These are phyloP conservation scores for Chunga burmeisteri DNA, from an alignment of 2,113 vertebrate species.

Conservation along the genomic window DNA sequence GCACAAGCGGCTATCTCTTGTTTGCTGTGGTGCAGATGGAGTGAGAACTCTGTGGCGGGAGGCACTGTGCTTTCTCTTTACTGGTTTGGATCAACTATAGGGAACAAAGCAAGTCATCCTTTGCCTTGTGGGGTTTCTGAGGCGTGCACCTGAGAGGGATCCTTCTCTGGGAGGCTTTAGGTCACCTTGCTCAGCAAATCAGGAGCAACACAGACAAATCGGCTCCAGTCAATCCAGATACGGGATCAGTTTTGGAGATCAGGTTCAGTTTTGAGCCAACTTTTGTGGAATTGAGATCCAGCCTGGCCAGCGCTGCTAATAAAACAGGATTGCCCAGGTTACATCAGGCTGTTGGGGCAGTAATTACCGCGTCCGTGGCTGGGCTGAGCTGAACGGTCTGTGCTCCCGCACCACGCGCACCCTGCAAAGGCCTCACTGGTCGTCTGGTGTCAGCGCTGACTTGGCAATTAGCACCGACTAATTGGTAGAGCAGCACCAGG, in stretches of 20 bases:
- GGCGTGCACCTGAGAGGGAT: not conserved
- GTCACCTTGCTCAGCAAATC: not conserved
- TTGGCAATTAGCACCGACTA: not conserved
- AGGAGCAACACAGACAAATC: not conserved
- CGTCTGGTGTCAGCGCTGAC: not conserved
- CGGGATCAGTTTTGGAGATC: not conserved
- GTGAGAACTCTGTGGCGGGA: not conserved
- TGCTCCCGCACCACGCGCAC: accelerated
- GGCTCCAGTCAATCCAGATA: not conserved
- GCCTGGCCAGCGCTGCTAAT: not conserved
- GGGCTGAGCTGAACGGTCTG: not conserved
- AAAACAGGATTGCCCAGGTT: not conserved
- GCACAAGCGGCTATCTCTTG: not conserved
- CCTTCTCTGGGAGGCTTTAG: not conserved
- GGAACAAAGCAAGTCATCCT: not conserved
- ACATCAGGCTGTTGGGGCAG: not conserved
- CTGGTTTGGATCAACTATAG: not conserved
- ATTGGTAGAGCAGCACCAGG: not conserved
- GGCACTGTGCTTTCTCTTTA: not conserved
- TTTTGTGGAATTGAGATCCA: not conserved
- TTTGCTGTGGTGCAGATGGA: not conserved
- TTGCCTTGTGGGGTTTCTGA: not conserved
- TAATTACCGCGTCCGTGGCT: accelerated
- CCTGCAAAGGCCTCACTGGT: not conserved
- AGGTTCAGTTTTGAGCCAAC: not conserved